Evolutionary conservation across 2,113 vertebrate species (phyloP), one percentile per base, ranked within the genome.

Genomic region (Saguinus midas): DNA sequence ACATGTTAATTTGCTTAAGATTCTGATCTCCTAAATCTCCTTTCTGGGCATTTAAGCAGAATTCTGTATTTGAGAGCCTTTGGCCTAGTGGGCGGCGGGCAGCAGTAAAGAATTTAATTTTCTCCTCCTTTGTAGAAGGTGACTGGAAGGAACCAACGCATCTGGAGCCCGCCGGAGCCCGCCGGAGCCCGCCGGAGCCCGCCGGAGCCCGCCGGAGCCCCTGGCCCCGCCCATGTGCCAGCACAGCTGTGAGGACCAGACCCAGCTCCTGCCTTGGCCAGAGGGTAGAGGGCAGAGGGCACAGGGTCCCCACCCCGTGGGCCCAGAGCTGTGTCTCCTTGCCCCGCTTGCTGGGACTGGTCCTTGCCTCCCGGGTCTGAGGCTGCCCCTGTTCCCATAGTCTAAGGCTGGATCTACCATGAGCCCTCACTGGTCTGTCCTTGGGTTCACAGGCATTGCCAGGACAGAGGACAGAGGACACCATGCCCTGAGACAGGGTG

Each of bases 1-100:
- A 93, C 95, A 76, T 81, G 96, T 94, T 98, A 91, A 97, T 95
- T 95, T 96, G 95, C 95, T 97, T 92, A 83, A 92, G 92, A 95
- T 93, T 96, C 96, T 87, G 50, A 96, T 96, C 96, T 96, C 72
- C 14, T 48, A 50, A 94, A 83, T 95, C 90, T 94, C 70, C 84
- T 87, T 79, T 91, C 95, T 68, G 92, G 87, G 94, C 40, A 18
- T 94, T 95, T 96, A 82, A 73, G 92, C 72, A 61, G 66, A 91
- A 87, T 79, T 89, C 76, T 1, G 18, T 37, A 85, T 93, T 82
- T 32, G 87, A 61, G 43, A 92, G 96, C 72, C 4, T 70, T 58
- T 72, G 95, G 88, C 88, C 87, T 29, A 32, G 78, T 81, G 45
- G 93, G 80, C 5, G 32, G 83, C 58, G 4, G 58, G 57, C 1